Evolutionary conservation across 2,113 vertebrate genomes (phyloP).

Genomic region (Patagioenas fasciata): DNA sequence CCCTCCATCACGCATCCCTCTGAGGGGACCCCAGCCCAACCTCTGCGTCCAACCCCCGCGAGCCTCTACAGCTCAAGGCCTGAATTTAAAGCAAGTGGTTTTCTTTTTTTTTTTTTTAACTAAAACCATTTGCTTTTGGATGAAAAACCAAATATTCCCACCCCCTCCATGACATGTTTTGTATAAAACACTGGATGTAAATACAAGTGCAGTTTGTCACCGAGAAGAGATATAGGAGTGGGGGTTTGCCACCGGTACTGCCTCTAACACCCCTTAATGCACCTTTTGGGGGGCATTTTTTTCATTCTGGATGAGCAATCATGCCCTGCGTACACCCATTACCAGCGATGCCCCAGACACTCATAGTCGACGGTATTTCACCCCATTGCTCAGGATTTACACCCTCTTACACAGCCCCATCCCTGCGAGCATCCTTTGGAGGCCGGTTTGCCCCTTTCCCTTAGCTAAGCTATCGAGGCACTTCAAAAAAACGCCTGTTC

Average conservation of each 20-base stretch:
- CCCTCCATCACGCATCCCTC: neutral
- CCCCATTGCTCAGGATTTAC: neutral
- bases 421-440: neutral
- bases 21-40: neutral
- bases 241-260: neutral
- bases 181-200: neutral
- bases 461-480: neutral
- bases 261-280: neutral
- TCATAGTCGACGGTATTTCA: neutral
- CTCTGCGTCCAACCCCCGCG: rapidly evolving
- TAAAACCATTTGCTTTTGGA: neutral
- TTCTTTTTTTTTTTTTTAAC: neutral
- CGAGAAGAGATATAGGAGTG: neutral
- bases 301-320: neutral
- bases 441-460: neutral
- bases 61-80: neutral
- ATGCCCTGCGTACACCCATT: rapidly evolving
- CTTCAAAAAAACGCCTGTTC: neutral
- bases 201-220: neutral
- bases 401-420: neutral
- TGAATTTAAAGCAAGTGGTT: neutral
- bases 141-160: neutral
- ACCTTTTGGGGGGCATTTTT: neutral
- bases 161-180: neutral
- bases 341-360: neutral